Base-by-base conservation (phyloP, 2,888 invertebrate genomes). In the Andrena hattorfiana region DNA sequence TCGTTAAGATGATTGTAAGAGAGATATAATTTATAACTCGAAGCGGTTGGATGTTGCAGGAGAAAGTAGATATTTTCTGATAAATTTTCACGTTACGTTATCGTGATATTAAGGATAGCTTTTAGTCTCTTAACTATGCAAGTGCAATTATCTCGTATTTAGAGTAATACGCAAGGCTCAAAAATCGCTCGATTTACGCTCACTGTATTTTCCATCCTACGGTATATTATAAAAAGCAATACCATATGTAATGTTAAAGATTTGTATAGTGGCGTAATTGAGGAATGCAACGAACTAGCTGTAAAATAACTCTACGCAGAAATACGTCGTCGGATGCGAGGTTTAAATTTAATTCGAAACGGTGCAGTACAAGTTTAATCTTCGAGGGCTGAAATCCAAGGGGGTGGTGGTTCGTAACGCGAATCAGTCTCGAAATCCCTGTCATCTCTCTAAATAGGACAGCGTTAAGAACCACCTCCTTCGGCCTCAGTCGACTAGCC, bases 11-110 rank as follows among this genome's bases (percentile, higher is more conserved):
- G 3, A 56, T 59, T 59, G 20, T 72, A 56, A 32, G 54, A 20
- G 32, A 59, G 20, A 23, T 49, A 23, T 64, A 23, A 56, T 28
- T 51, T 51, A 51, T 51, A n/a, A n/a, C 16, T 35, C 10, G 2
- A 42, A 13, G 35, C 10, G 48, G 23, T 71, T 48, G 56, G 56
- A 13, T 4, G 70, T 70, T 23, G 64, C 0, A 13, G 16, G 73
- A 26, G 26, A 42, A 20, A 62, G n/a, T 42, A 70, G 60, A 71
- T 80, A 80, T 71, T 78, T 74, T 78, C 20, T n/a, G 74, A 51
- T 3, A 6, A 71, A 56, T 66, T 64, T 77, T 66, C 79, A 13
- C 35, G 74, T 71, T 51, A 30, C 42, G 60, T 67, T 75, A 32
- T 59, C 72, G 63, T 49, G 23, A 54, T 76, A 67, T 23, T 56